These are phyloP conservation scores for Drosophila ambigua DNA, from an alignment of 1,140 invertebrate genomes.

Conservation along the genomic window DNA sequence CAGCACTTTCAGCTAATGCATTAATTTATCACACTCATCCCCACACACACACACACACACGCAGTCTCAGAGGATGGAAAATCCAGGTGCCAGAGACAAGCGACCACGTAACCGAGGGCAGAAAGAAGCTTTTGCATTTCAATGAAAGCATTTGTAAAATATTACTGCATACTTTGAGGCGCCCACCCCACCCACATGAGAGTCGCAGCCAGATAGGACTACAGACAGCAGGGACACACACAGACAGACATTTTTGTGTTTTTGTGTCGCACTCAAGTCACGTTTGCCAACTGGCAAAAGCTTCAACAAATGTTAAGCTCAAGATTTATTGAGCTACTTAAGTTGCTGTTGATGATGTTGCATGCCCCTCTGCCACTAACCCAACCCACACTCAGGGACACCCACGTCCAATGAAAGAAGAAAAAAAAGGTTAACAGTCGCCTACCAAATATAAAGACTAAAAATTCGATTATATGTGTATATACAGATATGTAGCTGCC, in stretches of 20 bases:
- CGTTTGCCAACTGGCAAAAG: slow-evolving; percentile 67
- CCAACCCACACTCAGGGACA: slow-evolving; percentile 16
- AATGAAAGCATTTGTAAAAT: slow-evolving; percentile 69
- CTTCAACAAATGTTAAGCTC: slow-evolving; percentile 77
- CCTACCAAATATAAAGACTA: no score
- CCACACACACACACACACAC: not conserved
- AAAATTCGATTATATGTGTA: not conserved
- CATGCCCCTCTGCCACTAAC: slow-evolving; percentile 6
- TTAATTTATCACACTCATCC: slow-evolving; percentile 47
- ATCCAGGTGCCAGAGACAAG: slow-evolving; percentile 42
- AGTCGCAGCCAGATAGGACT: no score
- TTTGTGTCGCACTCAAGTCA: slow-evolving; percentile 73
- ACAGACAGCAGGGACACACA: slow-evolving; percentile 10
- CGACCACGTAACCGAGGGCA: slow-evolving; percentile 49
- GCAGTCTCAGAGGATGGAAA: slow-evolving; percentile 4
- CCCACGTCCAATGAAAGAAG: not conserved
- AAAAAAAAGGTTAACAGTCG: slow-evolving; percentile 48
- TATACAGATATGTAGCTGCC: not conserved
- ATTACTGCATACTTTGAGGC: slow-evolving; percentile 57
- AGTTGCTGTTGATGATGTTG: slow-evolving; percentile 73
- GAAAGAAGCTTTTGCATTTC: slow-evolving; percentile 61
- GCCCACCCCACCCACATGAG: slow-evolving; percentile 11
- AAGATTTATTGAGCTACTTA: slow-evolving; percentile 81
- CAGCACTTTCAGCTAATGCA: slow-evolving; percentile 46
- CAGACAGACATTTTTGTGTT: slow-evolving; percentile 21